phyloP scores from a whole-genome alignment of 2,113 vertebrate species.

The Labrus mixtus region DNA sequence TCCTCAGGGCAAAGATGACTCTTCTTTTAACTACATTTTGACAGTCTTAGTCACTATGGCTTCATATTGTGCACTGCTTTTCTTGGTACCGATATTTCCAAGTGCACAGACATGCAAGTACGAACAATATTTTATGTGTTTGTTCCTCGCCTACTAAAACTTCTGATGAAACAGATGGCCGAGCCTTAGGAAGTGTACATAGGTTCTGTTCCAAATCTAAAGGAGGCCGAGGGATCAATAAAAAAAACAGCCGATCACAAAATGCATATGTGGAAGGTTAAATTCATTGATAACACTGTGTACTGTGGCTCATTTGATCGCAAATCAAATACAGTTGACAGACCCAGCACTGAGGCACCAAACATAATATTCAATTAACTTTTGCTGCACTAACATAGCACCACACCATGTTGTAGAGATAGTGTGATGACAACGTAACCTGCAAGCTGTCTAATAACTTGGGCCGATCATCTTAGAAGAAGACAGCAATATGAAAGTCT shows the following conservation, averaged over 20 bases:
- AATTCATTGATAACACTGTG: slow-evolving; percentile 29
- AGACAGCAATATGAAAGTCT: slow-evolving; percentile 2
- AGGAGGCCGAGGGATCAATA: slow-evolving; percentile 18
- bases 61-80: slow-evolving; percentile 13
- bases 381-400: neutral
- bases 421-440: slow-evolving; percentile 14
- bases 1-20: slow-evolving; percentile 36
- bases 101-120: slow-evolving; percentile 7
- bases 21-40: slow-evolving; percentile 12
- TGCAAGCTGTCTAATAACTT: slow-evolving; percentile 5
- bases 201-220: slow-evolving; percentile 55
- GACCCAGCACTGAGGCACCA: neutral
- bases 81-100: slow-evolving; percentile 22
- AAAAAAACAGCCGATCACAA: slow-evolving; percentile 7
- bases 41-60: slow-evolving; percentile 18
- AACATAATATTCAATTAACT: slow-evolving; percentile 46
- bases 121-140: slow-evolving; percentile 55
- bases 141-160: slow-evolving; percentile 50
- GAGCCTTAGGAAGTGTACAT: slow-evolving; percentile 62
- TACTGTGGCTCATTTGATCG: slow-evolving; percentile 33
- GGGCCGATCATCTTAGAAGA: neutral
- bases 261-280: slow-evolving; percentile 28
- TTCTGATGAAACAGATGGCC: slow-evolving; percentile 71
- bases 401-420: slow-evolving; percentile 17
- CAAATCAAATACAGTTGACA: slow-evolving; percentile 24